Base-by-base conservation (phyloP, 2,797 vertebrate genomes). In the Tympanoctomys barrerae region DNA sequence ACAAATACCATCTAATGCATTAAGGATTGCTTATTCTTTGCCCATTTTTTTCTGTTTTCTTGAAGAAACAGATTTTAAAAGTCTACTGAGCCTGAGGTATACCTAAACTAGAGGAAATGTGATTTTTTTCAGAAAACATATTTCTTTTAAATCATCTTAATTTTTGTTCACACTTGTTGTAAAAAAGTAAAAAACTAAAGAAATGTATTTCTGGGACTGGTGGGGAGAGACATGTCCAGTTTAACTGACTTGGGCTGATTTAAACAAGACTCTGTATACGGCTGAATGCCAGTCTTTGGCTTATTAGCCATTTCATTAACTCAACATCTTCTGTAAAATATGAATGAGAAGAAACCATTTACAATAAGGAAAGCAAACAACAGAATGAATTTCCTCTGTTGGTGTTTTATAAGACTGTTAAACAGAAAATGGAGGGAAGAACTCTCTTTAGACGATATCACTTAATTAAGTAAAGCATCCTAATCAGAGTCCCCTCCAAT, bases 381-480 rank as follows among this genome's bases (percentile, higher is more conserved):
- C 97, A 95, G 97, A 98, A 98, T 98, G 61, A 98, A 98, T 98
- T 94, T 98, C 94, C 96, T 98, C 97, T 98, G 98, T 98, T 98
- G 98, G 98, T 98, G 98, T 98, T 98, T 98, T 98, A 95, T 87
- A 98, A 96, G 70, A 64, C 95, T 97, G 97, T 98, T 98, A 95
- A 97, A 96, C 96, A 98, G 97, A 98, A 98, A 98, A 98, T 98
- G 97, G 98, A 97, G 97, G 98, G 97, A 97, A 98, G 98, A 98
- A 98, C 94, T 98, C 98, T 98, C 97, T 98, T 98, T 98, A 98
- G 98, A 98, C 96, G 98, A 97, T 98, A 98, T 98, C 98, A 98
- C 98, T 98, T 98, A 98, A 98, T 98, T 98, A 98, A 98, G 98
- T 98, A 98, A 98, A 98, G 97, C 98, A 98, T 98, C 97, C 98